phyloP scores from a whole-genome alignment of 2,888 invertebrate species.

The Petrolisthes cinctipes region DNA sequence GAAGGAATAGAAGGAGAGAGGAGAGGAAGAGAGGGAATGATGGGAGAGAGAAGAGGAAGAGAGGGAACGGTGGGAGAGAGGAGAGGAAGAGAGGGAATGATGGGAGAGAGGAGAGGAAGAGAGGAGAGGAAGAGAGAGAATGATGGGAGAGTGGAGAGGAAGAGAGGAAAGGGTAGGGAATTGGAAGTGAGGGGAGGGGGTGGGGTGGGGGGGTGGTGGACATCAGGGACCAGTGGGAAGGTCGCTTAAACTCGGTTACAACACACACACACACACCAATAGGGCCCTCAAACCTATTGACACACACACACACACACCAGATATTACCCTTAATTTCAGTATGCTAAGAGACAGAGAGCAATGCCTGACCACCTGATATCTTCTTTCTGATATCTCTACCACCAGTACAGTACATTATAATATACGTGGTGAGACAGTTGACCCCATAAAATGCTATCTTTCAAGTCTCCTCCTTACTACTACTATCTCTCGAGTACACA shows the following conservation, averaged over 20 bases:
- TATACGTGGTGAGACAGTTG: no score
- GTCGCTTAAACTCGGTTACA: no score
- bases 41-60: not conserved
- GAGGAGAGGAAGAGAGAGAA: not conserved
- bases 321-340: not conserved
- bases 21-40: no score
- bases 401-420: no score
- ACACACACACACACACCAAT: not conserved
- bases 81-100: not conserved
- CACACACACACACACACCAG: slow-evolving; percentile 6
- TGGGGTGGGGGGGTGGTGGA: no score
- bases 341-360: not conserved
- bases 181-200: no score
- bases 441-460: no score
- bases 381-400: no score
- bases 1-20: not conserved
- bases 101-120: not conserved
- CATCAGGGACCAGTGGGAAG: no score
- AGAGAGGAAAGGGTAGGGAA: not conserved
- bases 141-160: not conserved
- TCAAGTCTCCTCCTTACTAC: no score
- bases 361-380: not conserved
- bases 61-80: not conserved
- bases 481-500: no score
- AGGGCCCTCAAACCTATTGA: not conserved